Percentiles rank a stretch among this genome's conserved stretches.
phyloP scores from a whole-genome alignment of 1,140 invertebrate genomes.

The Tenebrio molitor region DNA sequence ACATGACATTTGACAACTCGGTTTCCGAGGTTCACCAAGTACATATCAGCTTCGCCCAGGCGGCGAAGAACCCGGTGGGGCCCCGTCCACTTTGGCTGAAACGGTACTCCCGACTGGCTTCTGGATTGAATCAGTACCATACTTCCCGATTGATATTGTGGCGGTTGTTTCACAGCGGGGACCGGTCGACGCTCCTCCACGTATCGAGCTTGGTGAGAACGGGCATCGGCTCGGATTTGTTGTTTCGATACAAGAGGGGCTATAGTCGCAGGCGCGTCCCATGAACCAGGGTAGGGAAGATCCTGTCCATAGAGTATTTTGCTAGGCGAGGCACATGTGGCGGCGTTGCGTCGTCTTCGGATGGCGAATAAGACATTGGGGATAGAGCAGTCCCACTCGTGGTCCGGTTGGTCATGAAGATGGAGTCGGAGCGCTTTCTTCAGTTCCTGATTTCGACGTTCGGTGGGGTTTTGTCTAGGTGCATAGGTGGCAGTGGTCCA shows the following conservation, averaged over 20 bases:
- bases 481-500: not conserved
- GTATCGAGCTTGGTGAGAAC: not conserved
- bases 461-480: not conserved
- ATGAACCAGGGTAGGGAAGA: not conserved
- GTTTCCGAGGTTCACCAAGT: not conserved
- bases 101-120: not conserved
- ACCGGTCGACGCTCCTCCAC: not conserved
- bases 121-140: not conserved
- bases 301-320: not conserved
- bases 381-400: not conserved
- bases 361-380: not conserved
- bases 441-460: conserved; percentile 8
- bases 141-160: not conserved
- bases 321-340: not conserved
- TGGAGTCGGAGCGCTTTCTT: not conserved
- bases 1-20: not conserved
- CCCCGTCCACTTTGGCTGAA: too few relatives aligned
- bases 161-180: not conserved
- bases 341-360: not conserved
- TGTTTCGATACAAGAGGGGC: not conserved
- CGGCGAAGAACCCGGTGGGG: not conserved
- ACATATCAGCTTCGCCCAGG: not conserved
- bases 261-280: not conserved
- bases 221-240: not conserved
- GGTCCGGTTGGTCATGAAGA: not conserved